Evolutionary conservation across 2,797 vertebrate genomes (phyloP), one percentile per base, ranked within the genome.

Genomic region (Calcarius lapponicus): DNA sequence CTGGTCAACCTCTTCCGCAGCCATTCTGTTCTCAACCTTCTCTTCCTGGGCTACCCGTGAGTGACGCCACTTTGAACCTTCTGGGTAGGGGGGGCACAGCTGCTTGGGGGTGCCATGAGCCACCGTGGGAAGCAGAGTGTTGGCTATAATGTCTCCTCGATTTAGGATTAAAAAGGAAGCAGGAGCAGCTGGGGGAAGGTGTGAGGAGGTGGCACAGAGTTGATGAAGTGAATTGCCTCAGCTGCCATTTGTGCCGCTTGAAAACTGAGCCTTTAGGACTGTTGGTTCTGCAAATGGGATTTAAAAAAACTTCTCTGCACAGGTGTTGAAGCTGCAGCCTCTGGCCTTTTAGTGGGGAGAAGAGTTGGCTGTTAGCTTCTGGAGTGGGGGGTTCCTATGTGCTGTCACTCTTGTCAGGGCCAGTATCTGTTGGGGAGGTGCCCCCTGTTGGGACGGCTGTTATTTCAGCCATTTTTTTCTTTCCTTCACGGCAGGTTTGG

Each of bases 31-130:
- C 99, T 99, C 95, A 99, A 99, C 97, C 99, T 99, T 72, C 99
- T 99, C 88, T 99, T 99, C 97, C 98, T 99, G 96, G 99, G 99
- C 96, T 99, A 99, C 97, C 99, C 99, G 99, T 99, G 97, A 99
- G 99, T 99, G 91, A 69, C 4, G 34, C 61, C 29, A 21, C 13
- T 25, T 62, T 48, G 26, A 67, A 31, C n/a, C 53, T 69, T 69
- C 45, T 50, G 50, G 48, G 25, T 0, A 1, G 3, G 18, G 36
- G 36, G 34, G 43, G 6, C 21, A 21, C 11, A 83, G 67, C 38
- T 51, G 20, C 64, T 53, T 60, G 13, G 29, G 65, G n/a, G 9
- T 80, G 64, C n/a, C 64, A 17, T 2, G 22, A 86, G n/a, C 84
- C 58, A 25, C 36, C 0, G 0, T 8, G 28, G 34, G 29, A 71